Percentiles rank a stretch among this genome's conserved stretches.
Conservation (phyloP, 2,888 invertebrate genomes). For the Diarsia dahlii region DNA sequence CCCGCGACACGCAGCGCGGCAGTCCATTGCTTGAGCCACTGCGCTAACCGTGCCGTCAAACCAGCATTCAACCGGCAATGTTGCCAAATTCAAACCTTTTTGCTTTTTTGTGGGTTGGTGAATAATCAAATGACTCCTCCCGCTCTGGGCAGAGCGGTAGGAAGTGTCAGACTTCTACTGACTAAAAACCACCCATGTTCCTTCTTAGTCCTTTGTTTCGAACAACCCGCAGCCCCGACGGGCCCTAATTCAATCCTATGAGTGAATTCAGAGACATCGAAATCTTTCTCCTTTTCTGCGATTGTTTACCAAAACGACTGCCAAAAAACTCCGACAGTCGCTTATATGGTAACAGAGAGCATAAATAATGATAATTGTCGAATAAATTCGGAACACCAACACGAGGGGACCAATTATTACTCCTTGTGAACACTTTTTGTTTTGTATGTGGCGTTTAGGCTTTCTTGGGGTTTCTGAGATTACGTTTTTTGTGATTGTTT, state of each 20-base stretch:
- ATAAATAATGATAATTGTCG: constrained; percentile 59
- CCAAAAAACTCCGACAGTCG: constrained; percentile 42
- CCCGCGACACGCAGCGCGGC: too few relatives aligned
- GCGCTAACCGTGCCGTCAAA: too few relatives aligned
- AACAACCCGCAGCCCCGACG: too few relatives aligned
- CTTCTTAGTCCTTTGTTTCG: too few relatives aligned
- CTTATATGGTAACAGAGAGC: constrained; percentile 41
- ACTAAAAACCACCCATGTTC: too few relatives aligned
- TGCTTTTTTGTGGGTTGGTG: too few relatives aligned
- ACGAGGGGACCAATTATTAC: constrained; percentile 42
- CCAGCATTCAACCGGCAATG: too few relatives aligned
- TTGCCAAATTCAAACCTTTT: too few relatives aligned
- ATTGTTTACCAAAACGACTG: constrained; percentile 40
- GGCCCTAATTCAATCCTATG: not conserved
- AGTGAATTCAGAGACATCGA: constrained; percentile 9
- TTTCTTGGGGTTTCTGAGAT: constrained; percentile 19
- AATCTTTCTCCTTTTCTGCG: constrained; percentile 18
- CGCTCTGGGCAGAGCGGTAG: too few relatives aligned
- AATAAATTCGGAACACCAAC: constrained; percentile 47
- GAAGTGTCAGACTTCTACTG: too few relatives aligned
- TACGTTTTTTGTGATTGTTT: constrained; percentile 17
- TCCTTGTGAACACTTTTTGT: constrained; percentile 32
- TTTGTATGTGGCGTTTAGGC: constrained; percentile 33
- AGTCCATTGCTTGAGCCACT: too few relatives aligned
- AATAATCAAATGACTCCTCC: too few relatives aligned